Evolutionary conservation across 37 sponge, comb jelly and placozoan genomes (phyloP).

Genomic region (Halisarca cf. caerulea): DNA sequence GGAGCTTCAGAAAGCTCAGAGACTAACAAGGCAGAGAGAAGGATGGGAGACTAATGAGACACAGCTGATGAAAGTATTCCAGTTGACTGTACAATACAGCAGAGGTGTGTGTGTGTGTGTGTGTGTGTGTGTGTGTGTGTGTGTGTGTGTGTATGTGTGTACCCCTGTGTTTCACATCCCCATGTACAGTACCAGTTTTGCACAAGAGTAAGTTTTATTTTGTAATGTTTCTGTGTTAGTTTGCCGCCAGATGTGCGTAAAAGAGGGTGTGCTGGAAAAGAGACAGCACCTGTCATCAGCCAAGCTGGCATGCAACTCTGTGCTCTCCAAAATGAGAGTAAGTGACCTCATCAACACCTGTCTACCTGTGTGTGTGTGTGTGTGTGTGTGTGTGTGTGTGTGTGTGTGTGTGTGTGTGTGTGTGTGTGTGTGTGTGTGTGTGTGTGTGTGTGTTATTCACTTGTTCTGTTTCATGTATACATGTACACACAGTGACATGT

Average conservation of each 20-base stretch:
- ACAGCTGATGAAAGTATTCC: constrained; percentile 28
- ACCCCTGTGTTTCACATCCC: no score
- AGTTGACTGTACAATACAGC: constrained; percentile 66
- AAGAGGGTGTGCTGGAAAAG: background rate
- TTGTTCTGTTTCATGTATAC: background rate
- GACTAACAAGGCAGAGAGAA: constrained; percentile 18
- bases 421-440: background rate
- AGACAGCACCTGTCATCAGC: constrained; percentile 51
- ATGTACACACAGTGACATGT: background rate
- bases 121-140: no score
- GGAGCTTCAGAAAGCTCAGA: constrained; percentile 77
- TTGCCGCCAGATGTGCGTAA: background rate
- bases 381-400: background rate
- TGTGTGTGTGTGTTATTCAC: background rate
- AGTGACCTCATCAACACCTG: background rate
- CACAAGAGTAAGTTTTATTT: no score
- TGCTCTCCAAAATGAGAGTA: constrained; percentile 58
- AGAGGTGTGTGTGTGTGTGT: constrained; percentile 68
- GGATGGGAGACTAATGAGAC: constrained; percentile 62
- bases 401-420: background rate
- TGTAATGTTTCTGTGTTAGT: no score
- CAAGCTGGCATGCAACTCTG: constrained; percentile 42
- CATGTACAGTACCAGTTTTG: no score
- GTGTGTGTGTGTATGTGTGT: no score
- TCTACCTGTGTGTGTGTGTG: background rate